A percentile compares a stretch with the other conserved stretches of the same genome.
These are phyloP conservation scores for Antechinus flavipes DNA, from an alignment of 2,113 vertebrate species.

Conservation along the genomic window DNA sequence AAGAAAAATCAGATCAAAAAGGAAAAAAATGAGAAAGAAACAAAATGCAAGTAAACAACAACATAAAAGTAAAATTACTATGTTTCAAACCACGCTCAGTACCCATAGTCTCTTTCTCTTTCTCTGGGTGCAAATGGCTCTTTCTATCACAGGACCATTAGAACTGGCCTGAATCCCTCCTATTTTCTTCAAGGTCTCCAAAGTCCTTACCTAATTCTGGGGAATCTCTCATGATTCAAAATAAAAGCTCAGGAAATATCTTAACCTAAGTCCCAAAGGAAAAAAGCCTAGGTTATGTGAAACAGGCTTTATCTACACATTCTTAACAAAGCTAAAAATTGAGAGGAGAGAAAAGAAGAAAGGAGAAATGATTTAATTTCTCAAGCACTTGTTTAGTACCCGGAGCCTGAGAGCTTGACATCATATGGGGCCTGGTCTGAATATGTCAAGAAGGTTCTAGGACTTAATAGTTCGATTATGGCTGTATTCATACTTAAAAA, in stretches of 20 bases:
- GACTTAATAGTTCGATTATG: not conserved
- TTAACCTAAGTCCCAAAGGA: not conserved
- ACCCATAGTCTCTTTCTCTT: too few relatives aligned
- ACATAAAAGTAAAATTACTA: too few relatives aligned
- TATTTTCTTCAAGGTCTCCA: not conserved
- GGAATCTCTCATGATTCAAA: not conserved
- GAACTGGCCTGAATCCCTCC: too few relatives aligned
- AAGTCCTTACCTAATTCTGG: not conserved
- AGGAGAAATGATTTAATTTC: not conserved
- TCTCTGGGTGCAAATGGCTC: too few relatives aligned
- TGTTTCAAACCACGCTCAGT: too few relatives aligned
- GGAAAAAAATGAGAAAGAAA: too few relatives aligned
- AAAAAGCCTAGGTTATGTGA: not conserved
- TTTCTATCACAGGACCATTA: too few relatives aligned
- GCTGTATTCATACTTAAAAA: not conserved
- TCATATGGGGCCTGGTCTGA: not conserved
- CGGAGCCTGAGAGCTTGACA: rapidly evolving
- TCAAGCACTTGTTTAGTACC: not conserved
- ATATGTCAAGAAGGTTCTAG: rapidly evolving
- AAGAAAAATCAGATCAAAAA: too few relatives aligned
- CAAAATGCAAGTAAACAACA: too few relatives aligned
- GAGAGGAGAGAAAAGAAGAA: too few relatives aligned
- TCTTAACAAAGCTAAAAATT: not conserved
- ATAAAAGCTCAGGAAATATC: not conserved
- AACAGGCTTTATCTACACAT: not conserved